phyloP scores from a whole-genome alignment of 2,797 vertebrate genomes.

The Phalanger gymnotis region DNA sequence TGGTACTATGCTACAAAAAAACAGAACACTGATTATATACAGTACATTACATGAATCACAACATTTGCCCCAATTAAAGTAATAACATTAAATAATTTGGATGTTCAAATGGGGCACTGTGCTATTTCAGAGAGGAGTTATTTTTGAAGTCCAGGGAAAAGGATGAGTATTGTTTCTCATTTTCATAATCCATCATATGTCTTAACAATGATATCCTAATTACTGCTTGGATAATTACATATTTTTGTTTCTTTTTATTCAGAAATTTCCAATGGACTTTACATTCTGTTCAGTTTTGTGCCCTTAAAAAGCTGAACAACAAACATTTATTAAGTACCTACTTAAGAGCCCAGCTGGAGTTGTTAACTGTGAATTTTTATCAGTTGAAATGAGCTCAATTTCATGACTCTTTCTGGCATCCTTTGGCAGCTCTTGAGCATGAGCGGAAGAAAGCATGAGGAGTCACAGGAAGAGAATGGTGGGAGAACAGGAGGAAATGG shows the following conservation, averaged over 20 bases:
- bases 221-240: background rate
- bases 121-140: background rate
- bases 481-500: background rate
- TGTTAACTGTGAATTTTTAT: background rate
- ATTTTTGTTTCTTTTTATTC: background rate
- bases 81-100: background rate
- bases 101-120: background rate
- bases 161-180: background rate
- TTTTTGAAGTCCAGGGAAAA: background rate
- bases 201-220: background rate
- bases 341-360: background rate
- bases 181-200: background rate
- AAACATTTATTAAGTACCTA: background rate
- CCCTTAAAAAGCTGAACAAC: background rate
- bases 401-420: background rate
- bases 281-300: background rate
- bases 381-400: background rate
- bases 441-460: background rate
- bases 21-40: background rate
- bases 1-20: background rate
- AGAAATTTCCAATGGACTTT: background rate
- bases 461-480: background rate
- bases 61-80: background rate
- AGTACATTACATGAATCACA: background rate
- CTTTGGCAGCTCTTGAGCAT: background rate